Evolutionary conservation across 2,113 vertebrate genomes (phyloP), one percentile per base, ranked within the genome.

Genomic region (Chrysochloris asiatica): DNA sequence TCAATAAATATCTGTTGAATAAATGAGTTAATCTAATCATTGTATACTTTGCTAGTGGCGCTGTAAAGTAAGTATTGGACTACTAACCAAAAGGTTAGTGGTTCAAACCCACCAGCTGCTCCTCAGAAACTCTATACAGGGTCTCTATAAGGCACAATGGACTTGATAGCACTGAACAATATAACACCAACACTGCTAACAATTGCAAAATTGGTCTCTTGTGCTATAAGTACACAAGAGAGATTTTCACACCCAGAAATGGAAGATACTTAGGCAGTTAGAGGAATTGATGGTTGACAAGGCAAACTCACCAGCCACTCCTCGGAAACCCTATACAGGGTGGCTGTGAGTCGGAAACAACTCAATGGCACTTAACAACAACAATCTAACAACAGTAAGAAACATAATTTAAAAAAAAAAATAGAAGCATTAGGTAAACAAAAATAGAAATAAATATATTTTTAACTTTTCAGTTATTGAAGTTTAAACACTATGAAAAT

Each of bases 401-500:
- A n/a, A 3, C 38, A 6, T 9, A 54, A 48, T 56, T n/a, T 3
- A 28, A 65, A n/a, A n/a, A n/a, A n/a, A n/a, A n/a, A n/a, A n/a
- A 72, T 63, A 9, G n/a, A 89, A 8, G 28, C 48, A 45, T 24
- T 90, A 83, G 65, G 36, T 21, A 75, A 33, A 72, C 5, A 86
- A 86, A 83, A 81, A 26, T 22, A 22, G 6, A 48, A 17, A 59
- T 8, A 63, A 50, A 21, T 11, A 19, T 21, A 36, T 80, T 69
- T 80, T 11, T 3, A 67, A 52, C 7, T 88, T 94, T 93, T 48
- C 38, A 14, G 28, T 59, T 43, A 56, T 6, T 85, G 33, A 78
- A 90, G 47, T 8, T 78, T 82, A 94, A 41, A 50, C 59, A 47
- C 45, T 78, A 52, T 61, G 41, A 88, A 83, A 79, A 77, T 36